These are phyloP conservation scores for Canis aureus DNA, from an alignment of 2,113 vertebrate genomes.

Conservation along the genomic window DNA sequence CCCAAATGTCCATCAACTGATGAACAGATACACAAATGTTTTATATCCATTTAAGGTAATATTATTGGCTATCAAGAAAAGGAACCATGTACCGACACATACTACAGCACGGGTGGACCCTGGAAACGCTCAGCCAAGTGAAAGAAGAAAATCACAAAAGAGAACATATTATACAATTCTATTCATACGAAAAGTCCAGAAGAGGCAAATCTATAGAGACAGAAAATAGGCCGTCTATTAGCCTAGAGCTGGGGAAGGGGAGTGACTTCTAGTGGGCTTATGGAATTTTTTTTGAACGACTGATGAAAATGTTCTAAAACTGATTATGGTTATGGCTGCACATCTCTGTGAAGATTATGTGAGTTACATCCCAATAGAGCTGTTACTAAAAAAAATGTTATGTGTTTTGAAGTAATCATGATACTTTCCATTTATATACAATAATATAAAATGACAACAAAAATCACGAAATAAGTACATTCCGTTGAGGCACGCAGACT, in stretches of 20 bases:
- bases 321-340: background rate
- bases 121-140: background rate
- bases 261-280: background rate
- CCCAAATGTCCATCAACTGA: background rate
- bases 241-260: background rate
- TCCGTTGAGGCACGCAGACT: background rate
- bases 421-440: background rate
- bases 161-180: background rate
- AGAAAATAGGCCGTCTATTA: background rate
- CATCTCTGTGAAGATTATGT: background rate
- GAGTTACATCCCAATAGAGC: background rate
- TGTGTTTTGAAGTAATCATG: background rate
- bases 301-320: background rate
- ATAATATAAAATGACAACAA: background rate
- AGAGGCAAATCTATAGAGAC: background rate
- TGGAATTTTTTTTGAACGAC: background rate
- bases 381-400: background rate
- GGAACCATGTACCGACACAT: background rate
- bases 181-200: background rate
- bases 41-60: too few species aligned
- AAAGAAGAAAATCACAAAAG: background rate
- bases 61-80: background rate
- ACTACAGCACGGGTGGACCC: background rate
- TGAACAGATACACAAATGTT: background rate
- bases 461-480: background rate